These are phyloP conservation scores for Melieria picta DNA, from an alignment of 2,888 invertebrate genomes.

Conservation along the genomic window DNA sequence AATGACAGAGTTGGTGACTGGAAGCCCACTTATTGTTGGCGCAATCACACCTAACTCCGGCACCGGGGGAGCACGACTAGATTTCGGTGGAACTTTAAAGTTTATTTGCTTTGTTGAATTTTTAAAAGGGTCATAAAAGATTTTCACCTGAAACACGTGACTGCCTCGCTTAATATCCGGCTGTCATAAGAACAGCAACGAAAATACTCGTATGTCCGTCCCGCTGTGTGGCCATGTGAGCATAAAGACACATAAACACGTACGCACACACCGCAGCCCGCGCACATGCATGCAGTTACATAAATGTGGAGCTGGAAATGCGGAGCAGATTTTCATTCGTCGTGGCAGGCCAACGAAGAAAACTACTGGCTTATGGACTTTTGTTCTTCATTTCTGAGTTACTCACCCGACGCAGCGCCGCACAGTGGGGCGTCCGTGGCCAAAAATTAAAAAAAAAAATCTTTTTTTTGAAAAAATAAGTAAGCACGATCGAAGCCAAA, in stretches of 20 bases:
- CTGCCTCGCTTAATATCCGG: slow-evolving; percentile 57
- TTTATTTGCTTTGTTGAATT: slow-evolving; percentile 37
- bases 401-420: too few relatives aligned
- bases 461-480: too few relatives aligned
- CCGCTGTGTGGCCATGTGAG: not conserved
- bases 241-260: not conserved
- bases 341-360: too few relatives aligned
- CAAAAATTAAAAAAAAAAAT: too few relatives aligned
- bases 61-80: not conserved
- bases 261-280: not conserved
- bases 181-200: slow-evolving; percentile 47
- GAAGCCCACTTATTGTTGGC: not conserved
- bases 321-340: too few relatives aligned
- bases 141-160: slow-evolving; percentile 63
- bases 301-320: not conserved
- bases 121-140: slow-evolving; percentile 57
- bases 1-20: not conserved
- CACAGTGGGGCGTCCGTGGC: too few relatives aligned
- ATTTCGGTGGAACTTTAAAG: slow-evolving; percentile 27
- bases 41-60: not conserved
- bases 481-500: too few relatives aligned
- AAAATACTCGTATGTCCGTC: not conserved
- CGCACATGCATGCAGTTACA: not conserved
- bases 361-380: too few relatives aligned
- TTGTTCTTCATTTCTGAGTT: too few relatives aligned